These are phyloP conservation scores for Oreortyx pictus DNA, from an alignment of 2,797 vertebrate genomes.

Conservation along the genomic window DNA sequence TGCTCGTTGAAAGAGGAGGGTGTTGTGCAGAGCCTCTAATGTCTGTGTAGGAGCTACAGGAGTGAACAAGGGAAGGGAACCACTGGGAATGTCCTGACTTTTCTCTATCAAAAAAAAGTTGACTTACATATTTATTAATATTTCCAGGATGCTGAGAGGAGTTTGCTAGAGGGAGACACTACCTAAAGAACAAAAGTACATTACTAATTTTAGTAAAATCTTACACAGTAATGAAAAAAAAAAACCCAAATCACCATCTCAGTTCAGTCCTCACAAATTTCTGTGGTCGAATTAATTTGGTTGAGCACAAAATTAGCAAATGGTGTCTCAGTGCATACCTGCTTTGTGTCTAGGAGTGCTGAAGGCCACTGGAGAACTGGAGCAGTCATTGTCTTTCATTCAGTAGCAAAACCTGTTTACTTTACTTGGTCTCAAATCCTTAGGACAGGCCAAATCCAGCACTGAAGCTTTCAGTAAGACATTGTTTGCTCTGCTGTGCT, in stretches of 20 bases:
- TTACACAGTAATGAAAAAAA: not conserved
- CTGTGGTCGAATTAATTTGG: not conserved
- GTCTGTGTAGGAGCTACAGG: fast-evolving
- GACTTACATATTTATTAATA: not conserved
- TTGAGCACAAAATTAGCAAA: not conserved
- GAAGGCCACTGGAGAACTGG: not conserved
- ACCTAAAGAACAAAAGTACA: not conserved
- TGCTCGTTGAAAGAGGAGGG: not conserved
- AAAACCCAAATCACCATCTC: not conserved
- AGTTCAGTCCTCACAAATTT: not conserved
- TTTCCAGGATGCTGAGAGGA: not conserved
- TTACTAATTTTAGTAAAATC: not conserved
- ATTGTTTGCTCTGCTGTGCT: constrained; percentile 43
- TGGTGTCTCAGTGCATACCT: not conserved
- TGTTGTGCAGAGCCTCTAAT: not conserved
- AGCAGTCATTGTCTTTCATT: constrained; percentile 23
- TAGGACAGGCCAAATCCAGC: constrained; percentile 44
- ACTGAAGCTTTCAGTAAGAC: constrained; percentile 46
- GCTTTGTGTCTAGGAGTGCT: not conserved
- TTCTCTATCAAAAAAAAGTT: not conserved
- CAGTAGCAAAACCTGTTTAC: constrained; percentile 46
- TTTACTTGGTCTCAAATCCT: constrained; percentile 23
- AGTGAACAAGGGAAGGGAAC: not conserved
- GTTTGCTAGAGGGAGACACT: not conserved
- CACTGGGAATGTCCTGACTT: not conserved